Conservation (phyloP, 92 coral and sea anemone species). For the Hydrozoanthus gracilis region DNA sequence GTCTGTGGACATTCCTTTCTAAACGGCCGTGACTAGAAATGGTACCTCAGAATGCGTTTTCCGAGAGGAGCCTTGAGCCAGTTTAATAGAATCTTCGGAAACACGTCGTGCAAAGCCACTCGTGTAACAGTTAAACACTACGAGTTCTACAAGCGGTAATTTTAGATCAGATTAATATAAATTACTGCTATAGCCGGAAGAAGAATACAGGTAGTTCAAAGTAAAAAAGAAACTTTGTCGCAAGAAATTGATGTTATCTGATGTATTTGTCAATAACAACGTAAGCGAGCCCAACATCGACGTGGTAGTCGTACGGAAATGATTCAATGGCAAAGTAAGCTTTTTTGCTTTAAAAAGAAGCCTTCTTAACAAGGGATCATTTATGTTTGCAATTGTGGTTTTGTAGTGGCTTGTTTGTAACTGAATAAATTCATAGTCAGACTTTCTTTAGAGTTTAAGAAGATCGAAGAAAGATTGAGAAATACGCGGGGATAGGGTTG, state of each 20-base stretch:
- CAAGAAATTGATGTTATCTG: no score
- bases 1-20: no score
- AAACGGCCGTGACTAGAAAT: no score
- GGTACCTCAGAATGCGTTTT: no score
- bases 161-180: background rate
- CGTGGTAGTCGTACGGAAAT: no score
- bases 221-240: background rate
- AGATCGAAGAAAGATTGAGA: background rate
- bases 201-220: background rate
- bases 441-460: background rate
- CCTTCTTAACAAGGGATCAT: slow-evolving; percentile 27
- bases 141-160: background rate
- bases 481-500: background rate
- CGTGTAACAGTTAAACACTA: background rate
- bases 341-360: slow-evolving; percentile 24
- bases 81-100: background rate
- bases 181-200: background rate
- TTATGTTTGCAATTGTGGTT: slow-evolving; percentile 17
- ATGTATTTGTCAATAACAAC: no score
- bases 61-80: no score
- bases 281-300: no score
- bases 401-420: slow-evolving; percentile 7
- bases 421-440: slow-evolving; percentile 5
- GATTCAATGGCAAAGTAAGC: slow-evolving; percentile 21
- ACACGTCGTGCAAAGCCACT: background rate